Evolutionary conservation across 2,888 invertebrate species (phyloP), one percentile per base, ranked within the genome.

Genomic region (Amphimallon solstitiale): DNA sequence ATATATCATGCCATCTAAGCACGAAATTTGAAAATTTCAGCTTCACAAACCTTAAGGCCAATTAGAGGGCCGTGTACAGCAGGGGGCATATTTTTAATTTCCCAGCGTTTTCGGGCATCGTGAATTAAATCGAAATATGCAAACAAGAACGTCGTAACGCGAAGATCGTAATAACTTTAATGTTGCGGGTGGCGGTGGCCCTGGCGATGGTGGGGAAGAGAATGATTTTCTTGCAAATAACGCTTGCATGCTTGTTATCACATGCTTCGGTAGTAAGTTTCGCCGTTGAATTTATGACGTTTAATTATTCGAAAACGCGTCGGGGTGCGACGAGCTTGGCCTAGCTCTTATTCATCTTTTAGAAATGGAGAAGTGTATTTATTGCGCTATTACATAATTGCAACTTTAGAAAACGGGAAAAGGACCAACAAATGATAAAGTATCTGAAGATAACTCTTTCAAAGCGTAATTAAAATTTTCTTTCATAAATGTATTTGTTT

Each of bases 11-110:
- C 67, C 69, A 72, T 67, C 68, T 68, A 74, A 70, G 73, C 73
- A 70, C 64, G 70, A 73, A 75, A 74, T 74, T 74, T 75, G 70
- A 73, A 74, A 75, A 75, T 72, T 76, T 71, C 71, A 72, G 69
- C 71, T 72, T 66, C 62, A 70, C 68, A 68, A 70, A 71, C 71
- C 70, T 67, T 69, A 67, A 66, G 70, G 48, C 72, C 74, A 76
- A 76, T 76, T 75, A 76, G n/a, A n/a, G 72, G 65, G 65, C 73
- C 72, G 74, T 73, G 70, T 70, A 69, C 56, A 69, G 67, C 69
- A 72, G 61, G 7, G 29, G 9, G 29, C 29, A 64, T 72, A 72
- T 75, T 76, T 76, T 77, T 73, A 75, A 76, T 74, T 73, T 73
- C n/a, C n/a, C 65, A 61, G 67, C 69, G 64, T 72, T 65, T 68